A percentile compares a stretch with the other conserved stretches of the same genome.
These are phyloP conservation scores for Syrrhaptes paradoxus DNA, from an alignment of 2,113 vertebrate species.

Conservation along the genomic window DNA sequence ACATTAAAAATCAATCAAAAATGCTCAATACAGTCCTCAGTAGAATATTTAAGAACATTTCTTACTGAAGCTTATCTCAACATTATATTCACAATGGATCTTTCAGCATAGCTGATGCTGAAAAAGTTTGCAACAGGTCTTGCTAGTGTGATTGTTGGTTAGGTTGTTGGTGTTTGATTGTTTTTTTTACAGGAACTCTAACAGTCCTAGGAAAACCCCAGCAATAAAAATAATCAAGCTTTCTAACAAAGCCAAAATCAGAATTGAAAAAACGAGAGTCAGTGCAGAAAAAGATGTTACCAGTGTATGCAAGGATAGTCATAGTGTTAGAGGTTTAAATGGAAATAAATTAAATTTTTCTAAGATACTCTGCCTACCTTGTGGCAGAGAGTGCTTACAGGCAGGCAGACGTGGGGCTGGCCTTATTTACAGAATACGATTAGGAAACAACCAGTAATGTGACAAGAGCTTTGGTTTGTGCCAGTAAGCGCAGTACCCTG, in stretches of 20 bases:
- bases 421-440: background rate
- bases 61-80: background rate
- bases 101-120: background rate
- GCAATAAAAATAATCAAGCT: background rate
- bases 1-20: background rate
- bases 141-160: background rate
- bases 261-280: background rate
- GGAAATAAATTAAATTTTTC: background rate
- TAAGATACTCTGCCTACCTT: background rate
- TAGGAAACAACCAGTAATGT: background rate
- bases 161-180: fast-evolving
- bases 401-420: background rate
- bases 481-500: fast-evolving
- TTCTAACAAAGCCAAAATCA: background rate
- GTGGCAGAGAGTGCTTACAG: background rate
- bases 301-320: background rate
- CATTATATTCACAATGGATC: background rate
- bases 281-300: background rate
- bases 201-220: background rate
- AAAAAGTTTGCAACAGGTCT: background rate
- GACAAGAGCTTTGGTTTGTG: background rate
- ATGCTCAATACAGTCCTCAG: background rate
- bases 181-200: background rate
- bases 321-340: background rate
- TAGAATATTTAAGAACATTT: background rate